A percentile compares a stretch with the other conserved stretches of the same genome.
Evolutionary conservation across 1,140 invertebrate species (phyloP).

Genomic region (Elymnias hypermnestra): DNA sequence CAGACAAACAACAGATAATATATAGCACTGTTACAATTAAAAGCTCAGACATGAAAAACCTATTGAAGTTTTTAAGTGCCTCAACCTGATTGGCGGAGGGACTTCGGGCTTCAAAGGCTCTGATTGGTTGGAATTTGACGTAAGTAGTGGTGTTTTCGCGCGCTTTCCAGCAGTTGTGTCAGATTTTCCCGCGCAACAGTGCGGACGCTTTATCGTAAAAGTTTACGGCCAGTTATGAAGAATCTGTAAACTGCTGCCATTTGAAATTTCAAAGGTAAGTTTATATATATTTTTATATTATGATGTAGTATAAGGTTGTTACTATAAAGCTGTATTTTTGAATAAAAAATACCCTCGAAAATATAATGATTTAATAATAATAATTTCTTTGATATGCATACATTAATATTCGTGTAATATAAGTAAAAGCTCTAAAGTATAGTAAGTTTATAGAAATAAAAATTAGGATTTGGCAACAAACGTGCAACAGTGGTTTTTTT

Average conservation of each 20-base stretch:
- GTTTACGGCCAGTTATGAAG: constrained; percentile 44
- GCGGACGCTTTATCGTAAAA: constrained; percentile 25
- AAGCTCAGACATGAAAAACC: constrained; percentile 22
- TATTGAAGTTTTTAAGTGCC: constrained; percentile 43
- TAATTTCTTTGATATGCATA: no score
- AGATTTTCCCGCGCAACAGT: constrained; percentile 42
- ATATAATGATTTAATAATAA: no score
- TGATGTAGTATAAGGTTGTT: no score
- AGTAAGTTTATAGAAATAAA: no score
- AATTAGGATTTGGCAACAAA: no score
- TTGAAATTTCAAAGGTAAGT: constrained; percentile 15
- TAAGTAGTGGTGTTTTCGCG: constrained; percentile 65
- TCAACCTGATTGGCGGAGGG: constrained; percentile 41
- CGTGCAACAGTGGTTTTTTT: no score
- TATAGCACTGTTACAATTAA: constrained; percentile 6
- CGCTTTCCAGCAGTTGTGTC: constrained; percentile 57
- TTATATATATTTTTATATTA: no score
- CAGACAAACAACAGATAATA: constrained; percentile 6
- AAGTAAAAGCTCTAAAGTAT: no score
- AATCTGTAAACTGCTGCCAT: constrained; percentile 19
- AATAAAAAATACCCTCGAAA: no score
- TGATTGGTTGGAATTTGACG: constrained; percentile 44
- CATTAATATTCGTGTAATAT: no score
- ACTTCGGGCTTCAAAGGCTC: constrained; percentile 35
- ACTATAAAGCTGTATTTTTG: no score